Evolutionary conservation across 2,888 invertebrate genomes (phyloP).

Genomic region (Orgyia antiqua): DNA sequence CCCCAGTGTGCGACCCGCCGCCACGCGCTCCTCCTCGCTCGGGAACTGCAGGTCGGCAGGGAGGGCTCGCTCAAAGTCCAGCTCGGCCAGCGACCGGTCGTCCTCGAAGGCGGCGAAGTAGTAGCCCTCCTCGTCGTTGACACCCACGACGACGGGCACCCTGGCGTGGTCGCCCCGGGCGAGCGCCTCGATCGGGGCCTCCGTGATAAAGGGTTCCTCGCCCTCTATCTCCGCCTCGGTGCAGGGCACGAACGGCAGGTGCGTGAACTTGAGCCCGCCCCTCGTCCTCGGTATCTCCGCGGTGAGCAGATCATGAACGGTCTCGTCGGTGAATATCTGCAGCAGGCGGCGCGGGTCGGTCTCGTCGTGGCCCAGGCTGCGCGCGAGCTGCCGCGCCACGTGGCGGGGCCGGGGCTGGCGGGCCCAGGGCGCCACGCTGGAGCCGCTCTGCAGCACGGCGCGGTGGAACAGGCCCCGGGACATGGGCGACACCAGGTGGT

Average conservation of each 20-base stretch:
- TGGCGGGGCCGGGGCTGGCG: conserved; percentile 17
- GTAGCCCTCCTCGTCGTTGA: conserved; percentile 24
- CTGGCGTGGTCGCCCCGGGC: conserved; percentile 17
- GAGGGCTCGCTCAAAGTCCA: conserved; percentile 5
- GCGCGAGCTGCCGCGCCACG: conserved; percentile 23
- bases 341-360: conserved; percentile 5
- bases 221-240: conserved; percentile 9
- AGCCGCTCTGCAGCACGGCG: conserved; percentile 36
- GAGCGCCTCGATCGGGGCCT: conserved; percentile 12
- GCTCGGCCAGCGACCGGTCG: conserved; percentile 1
- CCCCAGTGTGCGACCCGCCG: conserved; percentile 22
- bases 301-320: conserved; percentile 2
- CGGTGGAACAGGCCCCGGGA: conserved; percentile 34
- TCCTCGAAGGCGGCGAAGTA: conserved; percentile 10
- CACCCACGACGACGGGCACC: conserved; percentile 28
- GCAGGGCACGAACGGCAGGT: conserved; percentile 7
- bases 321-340: conserved; percentile 5
- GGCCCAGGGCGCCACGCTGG: conserved; percentile 30
- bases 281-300: conserved; percentile 1
- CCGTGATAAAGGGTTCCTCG: conserved; percentile 14
- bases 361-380: conserved; percentile 4
- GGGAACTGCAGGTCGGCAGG: conserved; percentile 6
- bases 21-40: conserved; percentile 3
- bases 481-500: conserved; percentile 28
- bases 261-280: background rate